phyloP scores from a whole-genome alignment of 2,888 invertebrate species.

The Drosophila rellima region DNA sequence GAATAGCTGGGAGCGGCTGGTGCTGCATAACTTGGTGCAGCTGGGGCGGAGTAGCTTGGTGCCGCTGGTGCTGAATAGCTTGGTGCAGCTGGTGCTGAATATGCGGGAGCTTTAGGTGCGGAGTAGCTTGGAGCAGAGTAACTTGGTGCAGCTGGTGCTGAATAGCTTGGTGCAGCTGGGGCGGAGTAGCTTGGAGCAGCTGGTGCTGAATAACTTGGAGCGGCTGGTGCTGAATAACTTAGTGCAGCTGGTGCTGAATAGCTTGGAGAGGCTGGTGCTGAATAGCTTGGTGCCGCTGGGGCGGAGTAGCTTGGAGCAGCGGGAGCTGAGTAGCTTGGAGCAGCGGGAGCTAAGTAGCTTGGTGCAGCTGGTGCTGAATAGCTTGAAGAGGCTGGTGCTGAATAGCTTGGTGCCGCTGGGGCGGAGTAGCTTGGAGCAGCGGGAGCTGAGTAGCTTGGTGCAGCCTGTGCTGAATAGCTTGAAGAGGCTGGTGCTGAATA shows the following conservation, averaged over 20 bases:
- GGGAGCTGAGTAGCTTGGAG: conserved; percentile 32
- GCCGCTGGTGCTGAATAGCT: conserved; percentile 16
- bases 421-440: conserved; percentile 35
- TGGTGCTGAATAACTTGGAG: conserved; percentile 25
- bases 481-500: conserved; percentile 15
- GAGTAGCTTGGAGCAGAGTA: conserved; percentile 29
- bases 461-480: conserved; percentile 22
- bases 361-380: conserved; percentile 33
- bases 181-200: conserved; percentile 31
- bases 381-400: conserved; percentile 19
- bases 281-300: conserved; percentile 13
- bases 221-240: conserved; percentile 20
- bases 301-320: conserved; percentile 39
- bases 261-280: conserved; percentile 34
- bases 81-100: conserved; percentile 4
- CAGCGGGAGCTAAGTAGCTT: conserved; percentile 34
- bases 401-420: conserved; percentile 24
- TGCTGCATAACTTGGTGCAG: conserved; percentile 23
- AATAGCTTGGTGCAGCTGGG: conserved; percentile 12
- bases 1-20: conserved; percentile 15
- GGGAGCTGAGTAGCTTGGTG: conserved; percentile 38
- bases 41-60: conserved; percentile 26
- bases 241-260: conserved; percentile 30
- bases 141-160: conserved; percentile 18
- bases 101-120: too few relatives aligned